A percentile compares a stretch with the other conserved stretches of the same genome.
Evolutionary conservation across 1,140 invertebrate species (phyloP).

Genomic region (Semibalanus balanoides): DNA sequence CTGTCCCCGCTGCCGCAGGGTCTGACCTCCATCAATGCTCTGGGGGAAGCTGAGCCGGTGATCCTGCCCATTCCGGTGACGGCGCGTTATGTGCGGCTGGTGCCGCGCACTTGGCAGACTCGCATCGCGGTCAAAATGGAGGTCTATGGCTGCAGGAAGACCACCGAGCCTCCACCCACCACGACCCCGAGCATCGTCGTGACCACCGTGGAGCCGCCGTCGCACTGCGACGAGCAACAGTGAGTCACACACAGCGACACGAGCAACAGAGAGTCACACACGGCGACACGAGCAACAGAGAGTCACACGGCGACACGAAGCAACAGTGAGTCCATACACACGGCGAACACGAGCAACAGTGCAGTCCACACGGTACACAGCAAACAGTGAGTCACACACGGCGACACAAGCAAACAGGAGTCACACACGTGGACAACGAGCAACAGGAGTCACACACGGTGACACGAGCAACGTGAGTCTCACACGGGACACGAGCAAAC

Average conservation of each 20-base stretch:
- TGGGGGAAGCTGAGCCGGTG: conserved; percentile 40
- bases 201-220: neutral
- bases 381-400: too few species aligned
- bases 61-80: conserved; percentile 49
- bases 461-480: too few species aligned
- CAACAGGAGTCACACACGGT: too few species aligned
- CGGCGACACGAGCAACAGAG: too few species aligned
- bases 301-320: too few species aligned
- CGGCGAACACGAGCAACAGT: too few species aligned
- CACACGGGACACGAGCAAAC: too few species aligned
- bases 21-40: conserved; percentile 33
- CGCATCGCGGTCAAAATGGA: conserved; percentile 56
- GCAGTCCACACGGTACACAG: too few species aligned
- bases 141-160: conserved; percentile 50
- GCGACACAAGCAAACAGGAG: too few species aligned
- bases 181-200: neutral
- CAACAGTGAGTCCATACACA: too few species aligned
- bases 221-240: conserved; percentile 4
- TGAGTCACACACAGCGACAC: conserved; percentile 9
- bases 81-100: conserved; percentile 50
- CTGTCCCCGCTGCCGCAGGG: neutral
- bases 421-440: too few species aligned
- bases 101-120: conserved; percentile 58
- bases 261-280: too few species aligned
- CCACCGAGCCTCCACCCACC: conserved; percentile 9